A percentile compares a stretch with the other conserved stretches of the same genome.
These are phyloP conservation scores for Agonum fuliginosum DNA, from an alignment of 2,888 invertebrate species.

Conservation along the genomic window DNA sequence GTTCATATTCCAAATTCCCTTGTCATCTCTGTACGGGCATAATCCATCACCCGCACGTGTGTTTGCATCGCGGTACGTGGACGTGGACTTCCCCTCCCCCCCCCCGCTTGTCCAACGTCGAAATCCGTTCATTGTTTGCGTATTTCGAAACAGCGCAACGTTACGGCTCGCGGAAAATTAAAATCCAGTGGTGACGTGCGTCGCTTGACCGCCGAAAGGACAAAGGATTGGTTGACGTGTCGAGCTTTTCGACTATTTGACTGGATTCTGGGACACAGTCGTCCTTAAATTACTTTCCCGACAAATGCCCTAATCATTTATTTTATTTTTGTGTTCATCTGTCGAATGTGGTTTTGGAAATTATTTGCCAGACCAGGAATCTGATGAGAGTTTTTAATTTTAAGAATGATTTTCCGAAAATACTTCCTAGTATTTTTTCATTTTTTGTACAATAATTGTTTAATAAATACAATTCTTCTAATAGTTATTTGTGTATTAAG, in stretches of 20 bases:
- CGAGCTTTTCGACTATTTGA: conserved; percentile 48
- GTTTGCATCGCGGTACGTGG: conserved; percentile 33
- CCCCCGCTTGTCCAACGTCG: conserved; percentile 22
- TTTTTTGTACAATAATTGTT: no score
- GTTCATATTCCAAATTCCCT: conserved; percentile 54
- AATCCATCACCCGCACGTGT: conserved; percentile 54
- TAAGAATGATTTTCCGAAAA: no score
- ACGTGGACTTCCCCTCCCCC: conserved; percentile 26
- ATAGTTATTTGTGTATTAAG: no score
- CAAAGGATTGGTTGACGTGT: conserved; percentile 52
- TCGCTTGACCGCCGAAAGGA: conserved; percentile 45
- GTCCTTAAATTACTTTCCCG: conserved; percentile 8
- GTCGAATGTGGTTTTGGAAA: no score
- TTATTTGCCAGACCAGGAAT: no score
- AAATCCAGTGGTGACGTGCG: conserved; percentile 50
- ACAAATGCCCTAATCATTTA: background rate
- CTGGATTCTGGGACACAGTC: conserved; percentile 30
- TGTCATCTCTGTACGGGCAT: conserved; percentile 49
- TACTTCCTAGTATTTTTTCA: no score
- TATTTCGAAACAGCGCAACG: conserved; percentile 52
- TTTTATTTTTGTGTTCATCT: background rate
- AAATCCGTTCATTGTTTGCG: conserved; percentile 56
- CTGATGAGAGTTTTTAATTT: no score
- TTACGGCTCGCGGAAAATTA: conserved; percentile 51
- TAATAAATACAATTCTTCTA: no score